A percentile compares a stretch with the other conserved stretches of the same genome.
phyloP scores from a whole-genome alignment of 2,113 vertebrate genomes.

The Zosterops borbonicus region DNA sequence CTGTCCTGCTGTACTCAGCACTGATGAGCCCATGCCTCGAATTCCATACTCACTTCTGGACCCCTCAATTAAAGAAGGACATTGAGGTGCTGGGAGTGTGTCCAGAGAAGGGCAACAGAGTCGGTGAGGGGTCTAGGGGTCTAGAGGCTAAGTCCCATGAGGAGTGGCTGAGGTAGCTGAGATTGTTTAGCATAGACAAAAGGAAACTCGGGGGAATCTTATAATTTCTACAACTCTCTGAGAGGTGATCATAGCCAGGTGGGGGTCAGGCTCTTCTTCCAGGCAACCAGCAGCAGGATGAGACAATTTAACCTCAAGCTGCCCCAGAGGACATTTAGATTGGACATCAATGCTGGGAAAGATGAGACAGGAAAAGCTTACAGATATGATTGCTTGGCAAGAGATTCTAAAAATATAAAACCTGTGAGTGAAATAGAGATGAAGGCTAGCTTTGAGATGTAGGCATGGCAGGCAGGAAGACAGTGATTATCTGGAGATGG shows the following conservation, averaged over 20 bases:
- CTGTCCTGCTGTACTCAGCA: background rate
- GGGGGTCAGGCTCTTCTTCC: background rate
- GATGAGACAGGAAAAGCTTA: too few species aligned
- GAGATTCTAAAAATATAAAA: too few species aligned
- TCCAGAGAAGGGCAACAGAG: background rate
- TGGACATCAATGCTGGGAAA: too few species aligned
- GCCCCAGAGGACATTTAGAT: background rate
- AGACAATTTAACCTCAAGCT: background rate
- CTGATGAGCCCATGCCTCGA: accelerated
- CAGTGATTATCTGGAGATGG: too few species aligned
- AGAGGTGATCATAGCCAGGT: accelerated
- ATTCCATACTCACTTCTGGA: background rate
- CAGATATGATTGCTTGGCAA: too few species aligned
- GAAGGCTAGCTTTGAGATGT: too few species aligned
- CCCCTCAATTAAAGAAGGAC: background rate
- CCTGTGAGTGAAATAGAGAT: too few species aligned
- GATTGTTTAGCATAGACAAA: background rate
- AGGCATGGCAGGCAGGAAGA: too few species aligned
- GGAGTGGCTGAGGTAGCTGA: background rate
- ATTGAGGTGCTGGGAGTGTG: background rate
- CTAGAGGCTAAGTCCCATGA: background rate
- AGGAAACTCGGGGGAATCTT: too few species aligned
- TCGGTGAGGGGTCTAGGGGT: background rate
- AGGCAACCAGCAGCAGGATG: accelerated
- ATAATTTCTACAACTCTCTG: background rate